A percentile compares a stretch with the other conserved stretches of the same genome.
Evolutionary conservation across 2,113 vertebrate genomes (phyloP).

Genomic region (Xiphophorus maculatus): DNA sequence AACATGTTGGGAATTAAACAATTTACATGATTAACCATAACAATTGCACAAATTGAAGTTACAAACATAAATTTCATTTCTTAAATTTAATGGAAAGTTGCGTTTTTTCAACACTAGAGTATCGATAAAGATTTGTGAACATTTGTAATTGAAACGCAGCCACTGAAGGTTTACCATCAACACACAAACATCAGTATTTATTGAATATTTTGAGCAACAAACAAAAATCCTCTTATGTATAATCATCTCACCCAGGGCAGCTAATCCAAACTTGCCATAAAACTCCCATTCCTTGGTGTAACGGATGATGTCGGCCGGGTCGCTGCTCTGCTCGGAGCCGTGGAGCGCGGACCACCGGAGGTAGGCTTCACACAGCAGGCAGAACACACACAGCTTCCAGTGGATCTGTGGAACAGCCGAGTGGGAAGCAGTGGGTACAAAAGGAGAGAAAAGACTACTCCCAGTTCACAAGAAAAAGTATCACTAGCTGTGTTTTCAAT

Average conservation of each 20-base stretch:
- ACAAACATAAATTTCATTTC: too few relatives aligned
- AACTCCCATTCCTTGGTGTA: slow-evolving; percentile 99
- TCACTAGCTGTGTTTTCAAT: too few relatives aligned
- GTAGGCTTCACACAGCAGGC: slow-evolving; percentile 95
- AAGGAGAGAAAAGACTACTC: background rate
- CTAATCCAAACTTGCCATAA: slow-evolving; percentile 91
- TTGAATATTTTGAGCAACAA: background rate
- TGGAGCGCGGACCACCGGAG: slow-evolving; percentile 91
- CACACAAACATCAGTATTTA: background rate
- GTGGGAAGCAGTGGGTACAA: background rate
- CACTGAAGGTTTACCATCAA: too few relatives aligned
- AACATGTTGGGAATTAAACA: background rate
- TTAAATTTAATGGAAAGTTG: too few relatives aligned
- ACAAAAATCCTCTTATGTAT: background rate
- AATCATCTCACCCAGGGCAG: slow-evolving; percentile 86
- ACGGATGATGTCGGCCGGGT: slow-evolving; percentile 94
- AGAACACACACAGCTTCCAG: slow-evolving; percentile 93
- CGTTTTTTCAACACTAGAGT: too few relatives aligned
- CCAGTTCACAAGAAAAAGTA: background rate
- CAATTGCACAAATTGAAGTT: too few relatives aligned
- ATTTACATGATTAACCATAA: too few relatives aligned
- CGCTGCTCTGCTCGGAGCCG: slow-evolving; percentile 84
- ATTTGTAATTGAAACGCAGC: too few relatives aligned
- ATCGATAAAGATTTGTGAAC: too few relatives aligned
- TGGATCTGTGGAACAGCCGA: slow-evolving; percentile 84